Evolutionary conservation across 2,888 invertebrate genomes (phyloP).

Genomic region (Sarcophaga caerulescens): DNA sequence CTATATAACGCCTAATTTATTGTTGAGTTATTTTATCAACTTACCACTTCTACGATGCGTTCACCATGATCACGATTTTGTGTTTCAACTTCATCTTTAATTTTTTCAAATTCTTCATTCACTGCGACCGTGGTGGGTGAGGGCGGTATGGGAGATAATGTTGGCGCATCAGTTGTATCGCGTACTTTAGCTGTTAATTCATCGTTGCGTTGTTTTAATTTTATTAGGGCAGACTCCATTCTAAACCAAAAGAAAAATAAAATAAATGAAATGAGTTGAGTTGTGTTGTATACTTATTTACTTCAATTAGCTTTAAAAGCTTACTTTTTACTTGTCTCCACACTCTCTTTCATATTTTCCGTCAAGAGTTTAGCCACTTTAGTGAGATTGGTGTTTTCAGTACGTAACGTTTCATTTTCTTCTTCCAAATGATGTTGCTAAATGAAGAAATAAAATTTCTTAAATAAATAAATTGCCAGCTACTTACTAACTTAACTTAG

Average conservation of each 20-base stretch:
- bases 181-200: constrained; percentile 76
- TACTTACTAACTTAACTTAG: too few relatives aligned
- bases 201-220: constrained; percentile 80
- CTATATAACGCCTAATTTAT: too few relatives aligned
- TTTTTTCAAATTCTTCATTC: constrained; percentile 75
- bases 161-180: constrained; percentile 76
- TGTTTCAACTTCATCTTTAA: constrained; percentile 76
- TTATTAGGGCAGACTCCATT: constrained; percentile 80
- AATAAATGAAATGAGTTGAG: too few relatives aligned
- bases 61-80: constrained; percentile 79
- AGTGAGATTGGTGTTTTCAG: constrained; percentile 79
- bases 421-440: constrained; percentile 80
- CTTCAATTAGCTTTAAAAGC: constrained; percentile 19
- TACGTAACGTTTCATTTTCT: constrained; percentile 79
- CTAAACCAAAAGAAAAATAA: constrained; percentile 68
- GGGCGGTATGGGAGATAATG: constrained; percentile 46
- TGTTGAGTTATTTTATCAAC: constrained; percentile 50
- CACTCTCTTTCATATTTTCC: constrained; percentile 81
- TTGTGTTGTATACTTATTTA: neutral
- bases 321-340: constrained; percentile 80
- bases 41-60: constrained; percentile 81
- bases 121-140: constrained; percentile 72
- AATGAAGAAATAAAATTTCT: constrained; percentile 4
- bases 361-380: constrained; percentile 80
- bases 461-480: constrained; percentile 10